These are phyloP conservation scores for Potorous gilbertii DNA, from an alignment of 2,797 vertebrate species.

Conservation along the genomic window DNA sequence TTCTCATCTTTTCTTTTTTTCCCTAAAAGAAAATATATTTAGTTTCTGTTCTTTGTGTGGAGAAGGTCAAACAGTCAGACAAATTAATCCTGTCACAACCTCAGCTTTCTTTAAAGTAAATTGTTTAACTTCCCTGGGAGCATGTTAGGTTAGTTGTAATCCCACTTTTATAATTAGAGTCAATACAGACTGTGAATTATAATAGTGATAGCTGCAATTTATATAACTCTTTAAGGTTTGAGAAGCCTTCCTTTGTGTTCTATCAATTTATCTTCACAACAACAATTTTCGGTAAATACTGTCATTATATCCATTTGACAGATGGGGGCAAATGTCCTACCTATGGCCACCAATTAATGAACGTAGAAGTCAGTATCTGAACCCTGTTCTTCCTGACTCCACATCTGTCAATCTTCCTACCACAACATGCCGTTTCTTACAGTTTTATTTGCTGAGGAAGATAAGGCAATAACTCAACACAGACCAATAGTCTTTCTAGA, in stretches of 20 bases:
- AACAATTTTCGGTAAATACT: not conserved
- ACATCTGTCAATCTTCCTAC: not conserved
- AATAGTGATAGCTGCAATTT: not conserved
- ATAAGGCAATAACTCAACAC: not conserved
- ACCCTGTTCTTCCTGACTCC: not conserved
- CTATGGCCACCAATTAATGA: not conserved
- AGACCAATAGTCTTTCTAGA: not conserved
- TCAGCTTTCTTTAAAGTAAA: not conserved
- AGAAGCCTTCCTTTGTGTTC: not conserved
- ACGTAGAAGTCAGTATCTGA: not conserved
- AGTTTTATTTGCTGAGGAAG: slow-evolving; percentile 22
- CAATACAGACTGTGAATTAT: not conserved
- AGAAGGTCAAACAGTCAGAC: slow-evolving; percentile 1
- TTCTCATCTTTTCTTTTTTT: not conserved
- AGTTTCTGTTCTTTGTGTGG: not conserved
- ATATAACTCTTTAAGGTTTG: not conserved
- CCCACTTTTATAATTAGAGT: not conserved
- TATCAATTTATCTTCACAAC: not conserved
- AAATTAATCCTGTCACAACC: slow-evolving; percentile 7
- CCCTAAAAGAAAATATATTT: slow-evolving; percentile 8
- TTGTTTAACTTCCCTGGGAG: slow-evolving; percentile 11
- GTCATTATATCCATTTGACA: not conserved
- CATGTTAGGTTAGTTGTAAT: not conserved
- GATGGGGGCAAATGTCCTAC: not conserved
- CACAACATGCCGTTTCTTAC: not conserved